These are phyloP conservation scores for Tetrao urogallus DNA, from an alignment of 2,113 vertebrate species.

Conservation along the genomic window DNA sequence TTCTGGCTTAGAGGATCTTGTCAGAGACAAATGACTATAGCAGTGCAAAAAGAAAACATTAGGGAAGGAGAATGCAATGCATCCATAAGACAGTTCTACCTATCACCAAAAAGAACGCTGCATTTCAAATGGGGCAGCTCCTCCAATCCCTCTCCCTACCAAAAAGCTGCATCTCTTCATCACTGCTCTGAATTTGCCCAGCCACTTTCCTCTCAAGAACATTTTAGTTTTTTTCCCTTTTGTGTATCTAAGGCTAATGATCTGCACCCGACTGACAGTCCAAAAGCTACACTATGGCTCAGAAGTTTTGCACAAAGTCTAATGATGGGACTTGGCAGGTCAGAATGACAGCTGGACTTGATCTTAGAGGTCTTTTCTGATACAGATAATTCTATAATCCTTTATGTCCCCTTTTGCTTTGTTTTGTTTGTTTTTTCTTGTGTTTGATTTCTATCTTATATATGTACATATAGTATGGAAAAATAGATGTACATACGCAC, in stretches of 20 bases:
- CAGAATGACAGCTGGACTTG: neutral
- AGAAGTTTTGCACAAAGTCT: neutral
- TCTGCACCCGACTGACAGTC: neutral
- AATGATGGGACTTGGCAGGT: neutral
- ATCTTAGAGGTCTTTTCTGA: neutral
- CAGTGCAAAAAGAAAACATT: neutral
- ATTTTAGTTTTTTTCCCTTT: neutral
- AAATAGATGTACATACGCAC: neutral
- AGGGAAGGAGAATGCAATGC: neutral
- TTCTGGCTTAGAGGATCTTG: neutral
- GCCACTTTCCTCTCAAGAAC: neutral
- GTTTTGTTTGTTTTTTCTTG: neutral
- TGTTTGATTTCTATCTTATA: neutral
- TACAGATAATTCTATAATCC: neutral
- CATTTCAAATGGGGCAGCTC: neutral
- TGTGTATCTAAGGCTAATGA: neutral
- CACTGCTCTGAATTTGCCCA: neutral
- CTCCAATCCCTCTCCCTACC: neutral
- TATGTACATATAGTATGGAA: neutral
- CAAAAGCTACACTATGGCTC: neutral
- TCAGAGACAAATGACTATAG: constrained; percentile 18
- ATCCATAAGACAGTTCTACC: neutral
- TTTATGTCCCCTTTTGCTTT: neutral
- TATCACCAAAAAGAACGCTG: neutral
- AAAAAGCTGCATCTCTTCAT: neutral